Conservation (phyloP, 2,797 vertebrate genomes). For the Acanthornis magna region DNA sequence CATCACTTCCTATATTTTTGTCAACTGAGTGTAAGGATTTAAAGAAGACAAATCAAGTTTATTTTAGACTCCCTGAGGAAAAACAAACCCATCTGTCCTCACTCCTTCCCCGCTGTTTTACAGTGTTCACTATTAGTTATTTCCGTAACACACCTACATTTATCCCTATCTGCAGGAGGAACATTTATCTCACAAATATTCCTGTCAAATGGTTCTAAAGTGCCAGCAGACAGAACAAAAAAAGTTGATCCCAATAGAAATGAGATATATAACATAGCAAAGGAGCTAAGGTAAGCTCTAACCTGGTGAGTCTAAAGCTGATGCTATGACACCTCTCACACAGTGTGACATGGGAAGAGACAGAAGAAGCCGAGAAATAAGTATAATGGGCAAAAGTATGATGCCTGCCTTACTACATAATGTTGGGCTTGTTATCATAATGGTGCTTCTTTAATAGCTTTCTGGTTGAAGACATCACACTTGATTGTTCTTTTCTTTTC, state of each 20-base stretch:
- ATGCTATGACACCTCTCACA: not conserved
- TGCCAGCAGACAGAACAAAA: not conserved
- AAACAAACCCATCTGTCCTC: constrained; percentile 54
- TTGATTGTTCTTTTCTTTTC: not conserved
- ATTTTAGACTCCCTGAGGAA: constrained; percentile 56
- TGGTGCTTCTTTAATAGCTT: not conserved
- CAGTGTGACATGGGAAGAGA: not conserved
- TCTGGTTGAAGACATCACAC: not conserved
- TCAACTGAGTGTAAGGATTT: constrained; percentile 30
- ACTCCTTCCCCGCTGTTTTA: constrained; percentile 6
- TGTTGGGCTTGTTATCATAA: not conserved
- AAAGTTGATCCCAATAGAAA: not conserved
- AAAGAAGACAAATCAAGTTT: constrained; percentile 58
- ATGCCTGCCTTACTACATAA: not conserved
- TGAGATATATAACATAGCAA: not conserved
- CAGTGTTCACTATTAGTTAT: constrained; percentile 48
- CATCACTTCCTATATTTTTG: constrained; percentile 17
- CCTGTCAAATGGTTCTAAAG: not conserved
- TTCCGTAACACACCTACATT: constrained; percentile 17
- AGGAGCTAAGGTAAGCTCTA: not conserved
- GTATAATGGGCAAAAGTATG: not conserved
- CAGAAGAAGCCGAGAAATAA: not conserved
- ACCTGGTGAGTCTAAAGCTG: not conserved
- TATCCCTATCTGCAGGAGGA: constrained; percentile 5
- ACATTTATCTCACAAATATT: constrained; percentile 15